Conservation (phyloP, 2,113 vertebrate species). For the Corythornis cristatus region DNA sequence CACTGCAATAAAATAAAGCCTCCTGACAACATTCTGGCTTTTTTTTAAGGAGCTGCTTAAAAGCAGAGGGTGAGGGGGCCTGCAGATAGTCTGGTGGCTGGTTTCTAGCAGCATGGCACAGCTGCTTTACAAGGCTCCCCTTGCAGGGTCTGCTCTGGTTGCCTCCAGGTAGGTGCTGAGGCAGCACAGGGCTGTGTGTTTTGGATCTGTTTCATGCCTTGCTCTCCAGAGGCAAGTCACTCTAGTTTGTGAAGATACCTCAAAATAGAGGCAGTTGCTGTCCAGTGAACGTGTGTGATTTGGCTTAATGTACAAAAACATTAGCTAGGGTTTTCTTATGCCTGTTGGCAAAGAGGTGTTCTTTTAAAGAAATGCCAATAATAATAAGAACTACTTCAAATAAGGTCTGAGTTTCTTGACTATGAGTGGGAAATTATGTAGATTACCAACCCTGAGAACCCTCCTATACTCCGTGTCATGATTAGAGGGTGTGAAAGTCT, state of each 20-base stretch:
- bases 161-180: conserved; percentile 15
- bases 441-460: conserved; percentile 52
- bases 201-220: conserved; percentile 17
- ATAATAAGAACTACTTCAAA: conserved; percentile 60
- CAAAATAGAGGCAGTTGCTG: conserved; percentile 15
- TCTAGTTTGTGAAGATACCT: conserved; percentile 8
- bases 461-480: conserved; percentile 4
- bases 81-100: background rate
- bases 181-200: background rate
- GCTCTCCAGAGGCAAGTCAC: background rate
- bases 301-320: conserved; percentile 30
- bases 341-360: conserved; percentile 35
- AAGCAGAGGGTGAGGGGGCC: background rate
- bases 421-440: conserved; percentile 60
- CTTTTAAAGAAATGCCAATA: conserved; percentile 59
- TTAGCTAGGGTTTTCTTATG: conserved; percentile 33
- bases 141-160: background rate
- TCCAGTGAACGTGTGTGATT: conserved; percentile 46
- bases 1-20: background rate
- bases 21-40: background rate
- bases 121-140: background rate
- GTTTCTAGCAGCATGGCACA: background rate
- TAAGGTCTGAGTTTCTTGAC: conserved; percentile 40
- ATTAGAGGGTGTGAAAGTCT: conserved; percentile 57
- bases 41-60: background rate